A percentile compares a stretch with the other conserved stretches of the same genome.
Evolutionary conservation across 2,797 vertebrate species (phyloP).

Genomic region (Bothrops alternatus): DNA sequence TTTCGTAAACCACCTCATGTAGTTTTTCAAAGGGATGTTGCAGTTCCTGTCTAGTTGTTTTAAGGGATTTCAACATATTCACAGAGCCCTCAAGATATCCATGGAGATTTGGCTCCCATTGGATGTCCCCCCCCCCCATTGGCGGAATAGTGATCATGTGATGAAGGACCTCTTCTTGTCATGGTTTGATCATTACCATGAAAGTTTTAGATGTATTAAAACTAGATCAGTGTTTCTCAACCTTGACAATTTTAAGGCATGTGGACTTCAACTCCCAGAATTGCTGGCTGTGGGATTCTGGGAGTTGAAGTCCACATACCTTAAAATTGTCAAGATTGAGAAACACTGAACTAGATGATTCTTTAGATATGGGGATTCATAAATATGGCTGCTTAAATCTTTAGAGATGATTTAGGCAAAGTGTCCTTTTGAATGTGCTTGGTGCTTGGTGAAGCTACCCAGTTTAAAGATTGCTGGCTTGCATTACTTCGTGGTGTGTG

Average conservation of each 20-base stretch:
- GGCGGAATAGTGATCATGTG: neutral
- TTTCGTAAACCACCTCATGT: neutral
- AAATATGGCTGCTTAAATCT: neutral
- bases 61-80: neutral
- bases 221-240: neutral
- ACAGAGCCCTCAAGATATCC: neutral
- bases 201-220: neutral
- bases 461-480: neutral
- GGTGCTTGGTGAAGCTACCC: neutral
- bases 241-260: no score
- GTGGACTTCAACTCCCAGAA: no score
- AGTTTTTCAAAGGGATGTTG: neutral
- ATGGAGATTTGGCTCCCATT: neutral
- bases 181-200: neutral
- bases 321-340: no score
- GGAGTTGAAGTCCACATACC: no score
- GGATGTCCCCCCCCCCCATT: neutral
- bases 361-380: neutral
- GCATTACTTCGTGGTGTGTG: neutral
- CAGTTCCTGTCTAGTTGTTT: neutral
- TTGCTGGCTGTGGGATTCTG: no score
- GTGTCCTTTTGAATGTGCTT: neutral
- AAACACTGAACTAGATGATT: neutral
- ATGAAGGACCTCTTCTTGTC: neutral
- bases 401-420: neutral